Evolutionary conservation across 2,113 vertebrate genomes (phyloP).

Genomic region (Corvus cornix): DNA sequence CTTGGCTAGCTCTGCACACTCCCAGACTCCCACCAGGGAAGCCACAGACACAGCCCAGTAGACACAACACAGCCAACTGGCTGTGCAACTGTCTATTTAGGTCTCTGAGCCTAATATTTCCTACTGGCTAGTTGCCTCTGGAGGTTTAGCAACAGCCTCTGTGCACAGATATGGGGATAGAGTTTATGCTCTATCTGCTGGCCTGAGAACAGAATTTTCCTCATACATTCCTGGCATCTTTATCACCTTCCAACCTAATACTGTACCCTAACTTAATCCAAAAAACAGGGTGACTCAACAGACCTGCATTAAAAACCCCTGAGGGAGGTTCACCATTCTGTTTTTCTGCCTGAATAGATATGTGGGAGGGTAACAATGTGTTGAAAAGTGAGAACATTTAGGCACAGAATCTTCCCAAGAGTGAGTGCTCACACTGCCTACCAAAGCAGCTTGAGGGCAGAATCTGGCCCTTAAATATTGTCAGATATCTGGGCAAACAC

Average conservation of each 20-base stretch:
- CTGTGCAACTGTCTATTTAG: neutral
- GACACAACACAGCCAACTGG: neutral
- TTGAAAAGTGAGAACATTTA: slow-evolving; percentile 59
- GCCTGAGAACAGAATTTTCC: slow-evolving; percentile 8
- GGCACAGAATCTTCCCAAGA: slow-evolving; percentile 45
- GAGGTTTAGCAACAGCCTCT: neutral
- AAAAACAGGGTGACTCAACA: slow-evolving; percentile 41
- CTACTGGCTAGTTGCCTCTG: neutral
- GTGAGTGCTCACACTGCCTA: neutral
- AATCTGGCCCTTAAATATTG: slow-evolving; percentile 26
- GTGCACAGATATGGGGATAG: neutral
- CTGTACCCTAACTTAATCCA: neutral
- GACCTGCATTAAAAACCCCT: slow-evolving; percentile 40
- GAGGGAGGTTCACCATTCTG: slow-evolving; percentile 39
- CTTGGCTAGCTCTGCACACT: neutral
- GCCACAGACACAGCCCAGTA: neutral
- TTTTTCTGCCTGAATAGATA: slow-evolving; percentile 45
- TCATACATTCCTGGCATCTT: neutral
- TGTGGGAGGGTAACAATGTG: slow-evolving; percentile 51
- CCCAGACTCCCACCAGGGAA: neutral
- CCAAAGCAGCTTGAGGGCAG: slow-evolving; percentile 16
- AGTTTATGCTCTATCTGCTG: neutral
- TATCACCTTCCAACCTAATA: neutral
- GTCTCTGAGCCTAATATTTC: neutral
- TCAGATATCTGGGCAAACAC: slow-evolving; percentile 35